phyloP scores from a whole-genome alignment of 2,113 vertebrate species.

The Malurus alboscapulatus region DNA sequence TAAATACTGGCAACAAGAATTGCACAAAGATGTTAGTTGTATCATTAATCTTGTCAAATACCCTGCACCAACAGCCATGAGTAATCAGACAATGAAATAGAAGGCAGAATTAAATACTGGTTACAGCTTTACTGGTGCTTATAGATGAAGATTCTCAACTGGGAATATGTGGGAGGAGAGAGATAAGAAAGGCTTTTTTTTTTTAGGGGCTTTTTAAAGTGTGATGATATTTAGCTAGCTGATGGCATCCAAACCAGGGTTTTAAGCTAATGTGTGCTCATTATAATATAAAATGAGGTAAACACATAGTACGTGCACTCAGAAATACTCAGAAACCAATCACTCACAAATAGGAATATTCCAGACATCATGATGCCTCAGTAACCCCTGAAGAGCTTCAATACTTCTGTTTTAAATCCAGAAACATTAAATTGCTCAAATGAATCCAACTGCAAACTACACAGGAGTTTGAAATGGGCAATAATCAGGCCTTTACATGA shows the following conservation, averaged over 20 bases:
- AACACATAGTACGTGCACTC: not conserved
- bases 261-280: not conserved
- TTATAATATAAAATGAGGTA: not conserved
- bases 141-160: not conserved
- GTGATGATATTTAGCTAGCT: not conserved
- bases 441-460: not conserved
- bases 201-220: not conserved
- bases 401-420: not conserved
- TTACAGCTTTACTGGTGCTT: not conserved
- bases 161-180: not conserved
- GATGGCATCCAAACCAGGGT: not conserved
- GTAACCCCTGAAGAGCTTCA: not conserved
- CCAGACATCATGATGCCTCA: not conserved
- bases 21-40: not conserved
- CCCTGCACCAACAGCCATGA: not conserved
- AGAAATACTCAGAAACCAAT: not conserved
- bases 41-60: conserved; percentile 45
- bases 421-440: not conserved
- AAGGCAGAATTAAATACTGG: not conserved
- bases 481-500: not conserved
- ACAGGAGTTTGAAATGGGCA: not conserved
- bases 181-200: not conserved
- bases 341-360: not conserved
- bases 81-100: not conserved
- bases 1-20: conserved; percentile 26